Evolutionary conservation across 2,113 vertebrate genomes (phyloP).

Genomic region (Pluvialis apricaria): DNA sequence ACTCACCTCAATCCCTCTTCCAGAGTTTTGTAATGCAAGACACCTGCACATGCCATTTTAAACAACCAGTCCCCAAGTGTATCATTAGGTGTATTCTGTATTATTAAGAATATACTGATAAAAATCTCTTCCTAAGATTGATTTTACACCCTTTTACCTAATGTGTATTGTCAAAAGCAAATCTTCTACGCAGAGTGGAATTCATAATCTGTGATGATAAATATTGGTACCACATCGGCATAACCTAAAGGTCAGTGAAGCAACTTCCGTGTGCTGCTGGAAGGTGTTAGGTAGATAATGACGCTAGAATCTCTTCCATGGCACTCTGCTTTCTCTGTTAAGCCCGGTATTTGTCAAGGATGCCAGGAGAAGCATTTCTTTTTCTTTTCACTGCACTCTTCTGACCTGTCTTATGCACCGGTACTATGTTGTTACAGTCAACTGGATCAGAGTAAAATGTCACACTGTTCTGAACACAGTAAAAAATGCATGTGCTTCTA

Average conservation of each 20-base stretch:
- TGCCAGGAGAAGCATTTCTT: background rate
- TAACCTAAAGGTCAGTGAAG: background rate
- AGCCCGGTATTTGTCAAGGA: background rate
- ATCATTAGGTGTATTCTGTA: background rate
- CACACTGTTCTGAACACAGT: background rate
- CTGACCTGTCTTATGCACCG: background rate
- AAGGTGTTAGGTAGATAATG: background rate
- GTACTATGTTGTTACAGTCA: background rate
- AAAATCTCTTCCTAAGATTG: background rate
- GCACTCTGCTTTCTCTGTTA: background rate
- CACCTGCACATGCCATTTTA: background rate
- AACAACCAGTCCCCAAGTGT: background rate
- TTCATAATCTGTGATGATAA: background rate
- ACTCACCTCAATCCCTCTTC: background rate
- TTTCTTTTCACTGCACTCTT: background rate
- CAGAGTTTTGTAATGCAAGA: background rate
- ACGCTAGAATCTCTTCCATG: background rate
- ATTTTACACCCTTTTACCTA: background rate
- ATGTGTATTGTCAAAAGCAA: background rate
- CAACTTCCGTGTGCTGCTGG: background rate
- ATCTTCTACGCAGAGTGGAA: background rate
- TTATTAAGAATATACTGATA: background rate
- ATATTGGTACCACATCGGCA: background rate
- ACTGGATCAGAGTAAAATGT: background rate
- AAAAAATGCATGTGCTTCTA: background rate